phyloP scores from a whole-genome alignment of 2,888 invertebrate species.

The Scaptodrosophila latifasciaeformis region DNA sequence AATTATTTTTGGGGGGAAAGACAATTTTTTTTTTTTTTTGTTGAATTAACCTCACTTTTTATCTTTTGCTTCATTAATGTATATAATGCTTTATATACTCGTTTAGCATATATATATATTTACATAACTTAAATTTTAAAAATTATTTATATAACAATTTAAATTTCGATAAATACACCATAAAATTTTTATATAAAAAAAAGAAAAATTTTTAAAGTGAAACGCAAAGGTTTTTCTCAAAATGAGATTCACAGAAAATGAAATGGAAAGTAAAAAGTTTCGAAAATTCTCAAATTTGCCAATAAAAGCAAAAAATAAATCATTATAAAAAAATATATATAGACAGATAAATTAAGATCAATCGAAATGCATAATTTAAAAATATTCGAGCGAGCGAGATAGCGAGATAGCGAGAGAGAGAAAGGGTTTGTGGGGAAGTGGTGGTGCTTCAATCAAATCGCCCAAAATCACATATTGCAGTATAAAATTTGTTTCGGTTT shows the following conservation, averaged over 20 bases:
- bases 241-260: constrained; percentile 51
- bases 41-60: too few relatives aligned
- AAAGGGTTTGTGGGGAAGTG: constrained; percentile 13
- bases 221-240: constrained; percentile 48
- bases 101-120: constrained; percentile 42
- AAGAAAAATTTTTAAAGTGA: constrained; percentile 29
- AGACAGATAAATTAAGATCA: too few relatives aligned
- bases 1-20: too few relatives aligned
- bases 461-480: constrained; percentile 61
- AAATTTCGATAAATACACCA: constrained; percentile 49
- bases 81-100: too few relatives aligned
- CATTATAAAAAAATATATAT: constrained; percentile 15
- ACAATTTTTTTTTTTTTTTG: too few relatives aligned
- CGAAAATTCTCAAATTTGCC: constrained; percentile 22
- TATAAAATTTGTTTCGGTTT: constrained; percentile 18
- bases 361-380: too few relatives aligned
- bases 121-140: constrained; percentile 43
- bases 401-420: too few relatives aligned
- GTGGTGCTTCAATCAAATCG: constrained; percentile 45
- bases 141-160: constrained; percentile 44
- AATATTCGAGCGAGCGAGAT: constrained; percentile 36
- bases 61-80: too few relatives aligned
- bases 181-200: constrained; percentile 29
- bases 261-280: constrained; percentile 12
- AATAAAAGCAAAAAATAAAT: constrained; percentile 10